phyloP scores from a whole-genome alignment of 2,888 invertebrate species.

The Morpho achilles region DNA sequence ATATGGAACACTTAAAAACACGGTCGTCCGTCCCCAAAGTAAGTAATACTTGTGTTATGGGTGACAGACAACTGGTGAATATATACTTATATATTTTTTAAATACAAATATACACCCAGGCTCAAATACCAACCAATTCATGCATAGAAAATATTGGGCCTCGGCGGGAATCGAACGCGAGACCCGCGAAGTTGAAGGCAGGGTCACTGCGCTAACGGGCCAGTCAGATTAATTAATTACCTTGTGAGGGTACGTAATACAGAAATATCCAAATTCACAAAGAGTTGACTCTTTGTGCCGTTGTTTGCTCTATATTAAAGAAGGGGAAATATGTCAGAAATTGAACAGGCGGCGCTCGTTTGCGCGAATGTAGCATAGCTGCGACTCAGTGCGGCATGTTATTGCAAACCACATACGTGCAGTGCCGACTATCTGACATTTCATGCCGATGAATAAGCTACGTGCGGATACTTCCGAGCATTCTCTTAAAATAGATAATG shows the following conservation, averaged over 20 bases:
- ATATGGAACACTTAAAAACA: too few species aligned
- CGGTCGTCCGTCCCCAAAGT: too few species aligned
- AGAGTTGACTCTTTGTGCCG: slow-evolving; percentile 9
- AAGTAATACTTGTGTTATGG: too few species aligned
- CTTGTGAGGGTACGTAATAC: neutral
- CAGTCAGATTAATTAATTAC: too few species aligned
- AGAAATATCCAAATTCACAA: slow-evolving; percentile 8
- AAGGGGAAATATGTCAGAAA: slow-evolving; percentile 71
- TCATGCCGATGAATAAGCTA: slow-evolving; percentile 72
- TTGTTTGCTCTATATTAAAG: slow-evolving; percentile 40
- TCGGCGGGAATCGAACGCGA: too few species aligned
- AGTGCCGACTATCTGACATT: slow-evolving; percentile 71
- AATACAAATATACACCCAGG: too few species aligned
- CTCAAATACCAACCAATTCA: too few species aligned
- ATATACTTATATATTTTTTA: too few species aligned
- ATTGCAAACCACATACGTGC: slow-evolving; percentile 73
- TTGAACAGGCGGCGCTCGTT: slow-evolving; percentile 65
- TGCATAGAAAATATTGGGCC: too few species aligned
- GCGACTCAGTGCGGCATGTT: slow-evolving; percentile 75
- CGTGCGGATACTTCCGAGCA: slow-evolving; percentile 57
- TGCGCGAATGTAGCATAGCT: slow-evolving; percentile 72
- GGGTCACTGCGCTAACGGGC: too few species aligned
- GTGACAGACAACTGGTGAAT: too few species aligned
- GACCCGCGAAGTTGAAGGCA: too few species aligned
- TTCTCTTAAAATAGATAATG: slow-evolving; percentile 43